Base-by-base conservation (phyloP, 2,797 vertebrate species). In the Hyperoplus immaculatus region DNA sequence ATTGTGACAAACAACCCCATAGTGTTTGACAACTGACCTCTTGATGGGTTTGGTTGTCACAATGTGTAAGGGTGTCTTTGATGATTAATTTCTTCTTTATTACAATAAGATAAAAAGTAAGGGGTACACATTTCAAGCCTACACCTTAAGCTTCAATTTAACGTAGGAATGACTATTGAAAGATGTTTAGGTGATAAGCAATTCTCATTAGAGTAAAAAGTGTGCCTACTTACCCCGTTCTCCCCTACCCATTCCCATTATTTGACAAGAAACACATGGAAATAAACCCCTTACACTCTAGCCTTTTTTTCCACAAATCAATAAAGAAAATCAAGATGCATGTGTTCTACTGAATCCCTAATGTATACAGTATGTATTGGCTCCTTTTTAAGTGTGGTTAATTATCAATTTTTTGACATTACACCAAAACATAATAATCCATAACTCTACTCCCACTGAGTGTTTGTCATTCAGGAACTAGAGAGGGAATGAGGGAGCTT, bases 401-500 rank as follows among this genome's bases (percentile, higher is more conserved):
- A 51, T 6, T 29, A 18, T n/a, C 11, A 49, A 1, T 42, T 39
- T 11, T 57, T 12, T 29, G 4, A 21, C 38, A 50, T 73, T 21
- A 47, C 54, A 50, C 41, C 12, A 41, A 42, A 53, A 49, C 8
- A 63, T 8, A 74, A 55, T 3, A 43, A 71, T 55, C 74, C 61
- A 69, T 18, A 70, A 61, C 46, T 61, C 72, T 53, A 8, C 63
- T 4, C 59, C 58, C 16, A 9, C 6, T 38, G 67, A 77, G 55
- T 45, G 49, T 68, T 84, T 78, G 80, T 82, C 71, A 60, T 59
- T 58, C 46, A 21, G 82, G 72, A 84, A 81, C 50, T 41, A 36
- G 39, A 46, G 39, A 62, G 55, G 84, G 71, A 83, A 73, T 72
- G 57, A 61, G 39, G 8, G 57, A 43, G 72, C 56, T 66, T 65